These are phyloP conservation scores for Catocala sponsa DNA, from an alignment of 2,888 invertebrate species.

Conservation along the genomic window DNA sequence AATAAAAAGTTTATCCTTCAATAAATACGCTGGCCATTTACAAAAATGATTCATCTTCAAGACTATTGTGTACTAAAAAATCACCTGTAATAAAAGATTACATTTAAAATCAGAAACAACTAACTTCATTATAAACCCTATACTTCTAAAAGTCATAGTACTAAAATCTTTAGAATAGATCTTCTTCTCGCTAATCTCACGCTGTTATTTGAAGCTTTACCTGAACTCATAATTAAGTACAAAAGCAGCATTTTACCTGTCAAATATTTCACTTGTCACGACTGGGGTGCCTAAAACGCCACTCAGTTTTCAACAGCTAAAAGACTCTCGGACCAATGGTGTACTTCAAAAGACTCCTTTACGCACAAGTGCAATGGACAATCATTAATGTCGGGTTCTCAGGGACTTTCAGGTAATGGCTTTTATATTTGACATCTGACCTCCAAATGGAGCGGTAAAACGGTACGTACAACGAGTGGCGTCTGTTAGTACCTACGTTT, in stretches of 20 bases:
- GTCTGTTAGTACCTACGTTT: constrained; percentile 4
- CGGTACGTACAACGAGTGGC: constrained; percentile 35
- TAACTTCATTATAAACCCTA: too few relatives aligned
- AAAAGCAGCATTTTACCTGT: constrained; percentile 56
- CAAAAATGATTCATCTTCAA: too few relatives aligned
- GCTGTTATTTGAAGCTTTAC: too few relatives aligned
- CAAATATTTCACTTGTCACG: constrained; percentile 53
- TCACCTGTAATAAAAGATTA: too few relatives aligned
- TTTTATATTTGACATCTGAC: constrained; percentile 52
- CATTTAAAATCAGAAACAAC: too few relatives aligned
- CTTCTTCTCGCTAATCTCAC: too few relatives aligned
- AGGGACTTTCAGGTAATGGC: constrained; percentile 50
- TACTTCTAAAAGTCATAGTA: too few relatives aligned
- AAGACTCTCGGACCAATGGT: constrained; percentile 61
- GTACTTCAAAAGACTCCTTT: constrained; percentile 60
- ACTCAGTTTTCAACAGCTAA: constrained; percentile 59
- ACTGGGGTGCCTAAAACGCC: constrained; percentile 56
- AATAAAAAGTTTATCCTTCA: too few relatives aligned
- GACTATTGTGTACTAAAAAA: too few relatives aligned
- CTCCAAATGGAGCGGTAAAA: constrained; percentile 40
- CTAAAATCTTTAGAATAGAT: too few relatives aligned
- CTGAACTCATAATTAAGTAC: not conserved
- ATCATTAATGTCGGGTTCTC: constrained; percentile 51
- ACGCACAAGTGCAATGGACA: constrained; percentile 62
- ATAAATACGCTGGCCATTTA: too few relatives aligned